Evolutionary conservation across 1,140 invertebrate species (phyloP), one percentile per base, ranked within the genome.

Genomic region (Trichoplusia ni): DNA sequence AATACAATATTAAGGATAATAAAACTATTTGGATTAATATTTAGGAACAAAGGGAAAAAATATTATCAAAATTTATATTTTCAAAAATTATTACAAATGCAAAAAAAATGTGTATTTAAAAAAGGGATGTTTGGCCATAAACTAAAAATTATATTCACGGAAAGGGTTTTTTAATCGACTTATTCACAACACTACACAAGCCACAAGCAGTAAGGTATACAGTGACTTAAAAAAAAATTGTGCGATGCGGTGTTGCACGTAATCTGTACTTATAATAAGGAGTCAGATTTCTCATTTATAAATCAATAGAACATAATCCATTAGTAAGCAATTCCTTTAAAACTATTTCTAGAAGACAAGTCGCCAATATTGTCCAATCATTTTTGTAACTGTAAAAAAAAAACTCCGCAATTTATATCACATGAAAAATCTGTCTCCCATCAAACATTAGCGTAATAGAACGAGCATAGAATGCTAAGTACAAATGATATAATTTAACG

Each of bases 41-140:
- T 90, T 90, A 89, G 85, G 87, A 86, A 89, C 79, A 84, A 86
- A 89, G 59, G 75, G 68, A 86, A 89, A 84, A 87, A 87, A 89
- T 89, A 90, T 89, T 90, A 90, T 87, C 88, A 88, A 90, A 90
- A 90, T 90, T 90, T 90, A 89, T 90, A 90, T 90, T 90, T 90
- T 90, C 86, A 89, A 90, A 89, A 90, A 90, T 88, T 86, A 90
- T 87, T 90, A 89, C 86, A 87, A 90, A 75, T 87, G 84, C 85
- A 90, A 88, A 89, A 81, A 87, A 87, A n/a, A n/a, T n/a, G 79
- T 81, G 81, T 87, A 85, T 89, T 85, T 86, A 85, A 85, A 82
- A 82, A 88, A 79, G 85, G 86, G 78, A 85, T 77, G 87, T 90
- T 90, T 83, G 87, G 87, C 86, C 87, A 89, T 88, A 85, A 81